Evolutionary conservation across 1,140 invertebrate genomes (phyloP).

Genomic region (Penaeus chinensis): DNA sequence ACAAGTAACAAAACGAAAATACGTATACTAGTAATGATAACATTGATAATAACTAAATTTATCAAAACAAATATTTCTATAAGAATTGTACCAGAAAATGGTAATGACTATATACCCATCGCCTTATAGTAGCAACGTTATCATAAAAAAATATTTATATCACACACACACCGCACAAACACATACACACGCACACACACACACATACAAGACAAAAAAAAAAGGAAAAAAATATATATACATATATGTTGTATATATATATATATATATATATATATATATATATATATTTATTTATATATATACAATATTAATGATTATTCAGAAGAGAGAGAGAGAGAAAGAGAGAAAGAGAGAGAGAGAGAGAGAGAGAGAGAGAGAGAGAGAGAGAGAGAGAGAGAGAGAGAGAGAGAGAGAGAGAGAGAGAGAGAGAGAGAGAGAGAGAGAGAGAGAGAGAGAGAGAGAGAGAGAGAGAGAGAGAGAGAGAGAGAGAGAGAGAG

Average conservation of each 20-base stretch:
- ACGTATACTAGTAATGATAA: no score
- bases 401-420: neutral
- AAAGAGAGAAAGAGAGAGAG: neutral
- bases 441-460: neutral
- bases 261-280: slow-evolving; percentile 10
- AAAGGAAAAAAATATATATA: no score
- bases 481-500: neutral
- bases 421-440: neutral
- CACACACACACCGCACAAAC: neutral
- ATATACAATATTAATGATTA: no score
- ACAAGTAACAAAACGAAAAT: no score
- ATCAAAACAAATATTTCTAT: neutral
- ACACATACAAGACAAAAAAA: no score
- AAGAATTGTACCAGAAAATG: neutral
- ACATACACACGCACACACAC: neutral
- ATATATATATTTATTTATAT: neutral
- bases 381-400: neutral
- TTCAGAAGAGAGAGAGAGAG: neutral
- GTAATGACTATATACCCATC: neutral
- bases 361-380: neutral
- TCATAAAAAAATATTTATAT: neutral
- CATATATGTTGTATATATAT: slow-evolving; percentile 4
- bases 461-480: neutral
- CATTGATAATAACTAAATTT: no score
- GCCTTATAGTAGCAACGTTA: neutral